Base-by-base conservation (phyloP, 2,113 vertebrate species). In the Pterophyllum scalare region DNA sequence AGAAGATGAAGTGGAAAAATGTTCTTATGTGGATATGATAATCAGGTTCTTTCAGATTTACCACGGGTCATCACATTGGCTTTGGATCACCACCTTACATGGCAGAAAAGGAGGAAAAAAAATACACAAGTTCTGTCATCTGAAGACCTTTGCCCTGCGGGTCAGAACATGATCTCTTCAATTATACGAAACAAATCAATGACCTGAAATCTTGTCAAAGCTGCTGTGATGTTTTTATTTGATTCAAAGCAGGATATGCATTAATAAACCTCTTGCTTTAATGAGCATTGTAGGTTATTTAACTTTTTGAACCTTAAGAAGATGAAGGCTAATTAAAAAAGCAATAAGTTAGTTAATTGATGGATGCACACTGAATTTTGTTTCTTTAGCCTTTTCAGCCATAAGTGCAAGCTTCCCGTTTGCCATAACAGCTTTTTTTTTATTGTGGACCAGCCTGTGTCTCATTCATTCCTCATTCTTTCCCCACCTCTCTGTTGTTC, bases 401-500 rank as follows among this genome's bases (percentile, higher is more conserved):
- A 59, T 22, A 82, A 85, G 84, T 84, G 38, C n/a, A n/a, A 77
- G 43, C 40, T 80, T 76, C 67, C 26, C 31, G 11, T 72, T 84
- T 82, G 72, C 77, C 33, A 57, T 46, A 65, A 62, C 19, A 57
- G 35, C 31, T 82, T 81, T 77, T 13, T 75, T 54, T 49, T 56
- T 7, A 80, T 82, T 61, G 28, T 59, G 70, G 65, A 81, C 78
- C 54, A n/a, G 67, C 87, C 88, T 74, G 54, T 77, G 75, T 81
- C 84, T 89, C 81, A 87, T 89, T 91, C 82, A 82, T 86, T 87
- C 75, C 74, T 88, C 56, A 31, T 46, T 88, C 74, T 61, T 75
- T 74, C 79, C 77, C 87, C 67, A 90, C 83, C 87, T 92, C 90
- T 87, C 78, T 85, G 88, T 90, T 93, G 87, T 91, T 93, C 89